Base-by-base conservation (phyloP, 2,888 invertebrate species). In the Cenopis cana region DNA sequence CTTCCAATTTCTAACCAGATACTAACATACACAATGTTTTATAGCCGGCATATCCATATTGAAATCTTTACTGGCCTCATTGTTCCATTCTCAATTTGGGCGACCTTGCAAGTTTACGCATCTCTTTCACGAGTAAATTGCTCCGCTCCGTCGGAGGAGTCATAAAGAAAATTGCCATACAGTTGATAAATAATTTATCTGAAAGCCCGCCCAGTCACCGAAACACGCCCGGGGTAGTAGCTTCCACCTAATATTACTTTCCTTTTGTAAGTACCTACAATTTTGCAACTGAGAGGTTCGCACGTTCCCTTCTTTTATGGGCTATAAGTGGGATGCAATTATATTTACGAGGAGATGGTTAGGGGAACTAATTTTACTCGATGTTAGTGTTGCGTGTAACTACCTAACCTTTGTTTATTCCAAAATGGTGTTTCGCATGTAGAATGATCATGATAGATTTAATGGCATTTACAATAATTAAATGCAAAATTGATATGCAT, bases 131-230 rank as follows among this genome's bases (percentile, higher is more conserved):
- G 87, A 91, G 89, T 86, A 93, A 93, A 93, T 93, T 93, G 92
- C 93, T 91, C 88, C 87, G 90, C 89, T 90, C 88, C 92, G 92
- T 89, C 91, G 90, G 92, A 92, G 92, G 93, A 93, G 92, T 93
- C 93, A 91, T 93, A 93, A 93, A 93, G 93, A 93, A 93, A 93
- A 93, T 93, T 93, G 93, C 93, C 91, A 92, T 93, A 93, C 93
- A 92, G 92, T 93, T 93, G 93, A 93, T 93, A 93, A 93, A 93
- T 93, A 93, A 93, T 93, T 93, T 93, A 93, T 93, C 90, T 92
- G 90, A 91, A 89, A 92, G 92, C 90, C 89, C 89, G 89, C 89
- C 91, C 90, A 93, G 93, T 93, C 93, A 92, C 92, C 91, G 90
- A 89, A 89, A 90, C 90, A 89, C 83, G 88, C 85, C 81, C 84